A percentile compares a stretch with the other conserved stretches of the same genome.
These are phyloP conservation scores for Cinclus cinclus DNA, from an alignment of 2,113 vertebrate genomes.

Conservation along the genomic window DNA sequence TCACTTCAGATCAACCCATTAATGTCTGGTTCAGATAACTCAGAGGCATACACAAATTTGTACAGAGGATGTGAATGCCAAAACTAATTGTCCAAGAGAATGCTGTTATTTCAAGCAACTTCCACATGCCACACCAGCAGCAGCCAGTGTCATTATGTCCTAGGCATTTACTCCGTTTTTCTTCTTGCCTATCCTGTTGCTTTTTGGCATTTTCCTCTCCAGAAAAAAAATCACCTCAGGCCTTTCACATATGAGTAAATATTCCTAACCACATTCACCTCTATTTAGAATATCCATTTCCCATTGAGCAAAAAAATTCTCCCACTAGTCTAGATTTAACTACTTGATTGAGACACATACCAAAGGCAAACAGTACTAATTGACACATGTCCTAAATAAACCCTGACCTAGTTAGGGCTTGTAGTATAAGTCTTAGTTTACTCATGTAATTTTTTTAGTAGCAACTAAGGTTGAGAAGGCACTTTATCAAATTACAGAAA, in stretches of 20 bases:
- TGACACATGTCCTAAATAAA: not conserved
- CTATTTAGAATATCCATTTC: not conserved
- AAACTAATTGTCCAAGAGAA: not conserved
- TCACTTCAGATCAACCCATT: not conserved
- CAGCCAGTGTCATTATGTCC: not conserved
- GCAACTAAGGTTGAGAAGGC: not conserved
- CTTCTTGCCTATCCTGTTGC: not conserved
- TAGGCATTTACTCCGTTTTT: not conserved
- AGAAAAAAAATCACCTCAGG: not conserved
- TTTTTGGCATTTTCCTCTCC: not conserved
- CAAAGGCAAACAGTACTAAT: not conserved
- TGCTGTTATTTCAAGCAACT: not conserved
- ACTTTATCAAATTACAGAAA: slow-evolving; percentile 7
- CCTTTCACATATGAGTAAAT: not conserved
- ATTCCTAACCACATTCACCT: not conserved
- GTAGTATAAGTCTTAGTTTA: not conserved
- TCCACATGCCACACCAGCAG: not conserved
- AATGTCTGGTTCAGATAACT: not conserved
- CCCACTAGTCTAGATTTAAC: not conserved
- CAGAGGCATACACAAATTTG: not conserved
- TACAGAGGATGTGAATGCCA: not conserved
- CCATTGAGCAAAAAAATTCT: not conserved
- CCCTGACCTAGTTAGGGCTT: not conserved
- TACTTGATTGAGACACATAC: not conserved
- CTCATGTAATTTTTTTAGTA: not conserved